Conservation (phyloP, 2,888 invertebrate species). For the Odontothrips loti region DNA sequence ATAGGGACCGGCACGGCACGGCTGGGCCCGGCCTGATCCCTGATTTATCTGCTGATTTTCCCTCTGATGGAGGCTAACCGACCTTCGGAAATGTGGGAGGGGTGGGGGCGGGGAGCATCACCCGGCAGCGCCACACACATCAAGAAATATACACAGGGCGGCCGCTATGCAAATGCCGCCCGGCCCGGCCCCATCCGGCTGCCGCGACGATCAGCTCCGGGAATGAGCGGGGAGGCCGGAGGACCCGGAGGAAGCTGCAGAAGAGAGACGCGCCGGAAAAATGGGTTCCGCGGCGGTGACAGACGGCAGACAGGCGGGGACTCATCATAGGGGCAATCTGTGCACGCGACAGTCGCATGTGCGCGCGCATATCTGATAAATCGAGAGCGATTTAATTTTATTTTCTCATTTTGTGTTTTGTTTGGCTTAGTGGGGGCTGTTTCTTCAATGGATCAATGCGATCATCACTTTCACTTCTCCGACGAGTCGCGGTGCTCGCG, state of each 20-base stretch:
- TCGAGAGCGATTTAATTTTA: not conserved
- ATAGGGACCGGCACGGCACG: too few species aligned
- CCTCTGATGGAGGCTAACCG: not conserved
- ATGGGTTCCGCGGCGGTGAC: not conserved
- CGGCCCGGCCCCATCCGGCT: not conserved
- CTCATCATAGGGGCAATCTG: too few species aligned
- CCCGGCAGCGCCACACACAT: not conserved
- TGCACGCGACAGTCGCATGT: too few species aligned
- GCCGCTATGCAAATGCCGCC: not conserved
- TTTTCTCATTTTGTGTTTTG: not conserved
- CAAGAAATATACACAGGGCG: not conserved
- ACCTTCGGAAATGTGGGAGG: too few species aligned
- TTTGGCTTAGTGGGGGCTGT: not conserved
- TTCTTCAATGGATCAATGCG: not conserved
- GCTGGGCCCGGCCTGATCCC: not conserved
- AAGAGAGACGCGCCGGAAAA: not conserved
- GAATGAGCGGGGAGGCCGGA: too few species aligned
- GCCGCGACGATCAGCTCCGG: not conserved
- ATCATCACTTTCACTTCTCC: not conserved
- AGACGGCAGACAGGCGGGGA: not conserved
- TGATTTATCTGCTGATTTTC: conserved; percentile 19
- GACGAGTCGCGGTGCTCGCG: not conserved
- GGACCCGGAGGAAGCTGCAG: not conserved
- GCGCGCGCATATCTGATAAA: not conserved
- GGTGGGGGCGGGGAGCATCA: too few species aligned